A percentile compares a stretch with the other conserved stretches of the same genome.
Evolutionary conservation across 2,113 vertebrate species (phyloP).

Genomic region (Taxidea taxus): DNA sequence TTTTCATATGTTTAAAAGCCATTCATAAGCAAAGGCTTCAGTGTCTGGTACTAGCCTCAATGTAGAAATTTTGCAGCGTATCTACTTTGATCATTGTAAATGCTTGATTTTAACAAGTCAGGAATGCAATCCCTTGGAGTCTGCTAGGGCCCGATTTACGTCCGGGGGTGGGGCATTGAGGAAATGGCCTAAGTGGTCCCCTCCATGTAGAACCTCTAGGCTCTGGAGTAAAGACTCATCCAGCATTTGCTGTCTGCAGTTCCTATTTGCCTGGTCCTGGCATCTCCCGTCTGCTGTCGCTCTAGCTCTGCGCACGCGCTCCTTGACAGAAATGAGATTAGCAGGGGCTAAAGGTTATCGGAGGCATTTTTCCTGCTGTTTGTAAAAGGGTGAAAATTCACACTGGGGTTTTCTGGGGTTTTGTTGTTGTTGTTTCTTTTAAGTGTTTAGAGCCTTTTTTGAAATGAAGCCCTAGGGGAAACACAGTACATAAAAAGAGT

Average conservation of each 20-base stretch:
- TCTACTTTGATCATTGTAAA: background rate
- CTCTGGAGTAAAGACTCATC: background rate
- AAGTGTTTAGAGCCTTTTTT: background rate
- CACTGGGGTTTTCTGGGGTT: background rate
- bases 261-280: background rate
- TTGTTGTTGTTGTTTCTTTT: background rate
- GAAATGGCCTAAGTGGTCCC: background rate
- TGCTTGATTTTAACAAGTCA: background rate
- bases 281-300: background rate
- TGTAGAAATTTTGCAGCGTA: constrained; percentile 14
- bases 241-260: background rate
- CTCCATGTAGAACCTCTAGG: background rate
- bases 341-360: background rate
- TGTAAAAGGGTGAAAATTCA: background rate
- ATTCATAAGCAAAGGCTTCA: constrained; percentile 60
- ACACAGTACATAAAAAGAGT: background rate
- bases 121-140: background rate
- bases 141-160: background rate
- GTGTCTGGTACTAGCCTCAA: constrained; percentile 41
- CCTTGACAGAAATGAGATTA: constrained; percentile 23
- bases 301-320: background rate
- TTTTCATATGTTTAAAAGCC: constrained; percentile 61
- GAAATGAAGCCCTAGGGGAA: background rate
- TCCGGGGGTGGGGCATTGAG: background rate
- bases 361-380: background rate